phyloP scores from a whole-genome alignment of 2,113 vertebrate genomes.

The Upupa epops region DNA sequence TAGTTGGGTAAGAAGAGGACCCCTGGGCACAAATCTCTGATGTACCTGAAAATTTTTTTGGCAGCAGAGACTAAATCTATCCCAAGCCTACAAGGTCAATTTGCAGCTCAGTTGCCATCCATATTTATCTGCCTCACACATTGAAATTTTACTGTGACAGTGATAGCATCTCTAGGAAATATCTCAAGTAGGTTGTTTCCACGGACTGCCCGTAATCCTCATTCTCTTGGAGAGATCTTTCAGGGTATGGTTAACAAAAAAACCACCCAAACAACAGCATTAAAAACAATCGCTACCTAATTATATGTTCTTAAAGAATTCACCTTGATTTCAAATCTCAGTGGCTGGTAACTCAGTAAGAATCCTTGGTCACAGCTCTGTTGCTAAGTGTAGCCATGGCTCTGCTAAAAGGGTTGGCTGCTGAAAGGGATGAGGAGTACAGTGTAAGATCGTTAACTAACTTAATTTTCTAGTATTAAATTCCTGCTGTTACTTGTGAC shows the following conservation, averaged over 20 bases:
- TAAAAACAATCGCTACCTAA: neutral
- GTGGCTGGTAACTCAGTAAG: neutral
- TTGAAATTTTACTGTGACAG: slow-evolving; percentile 35
- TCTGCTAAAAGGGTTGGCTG: neutral
- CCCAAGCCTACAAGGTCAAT: slow-evolving; percentile 57
- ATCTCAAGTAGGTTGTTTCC: neutral
- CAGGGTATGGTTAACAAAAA: neutral
- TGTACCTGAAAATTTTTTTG: slow-evolving; percentile 65
- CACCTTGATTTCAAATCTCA: neutral
- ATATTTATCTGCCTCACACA: slow-evolving; percentile 53
- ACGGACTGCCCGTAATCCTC: neutral
- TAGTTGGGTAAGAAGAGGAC: slow-evolving; percentile 60
- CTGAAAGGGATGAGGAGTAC: neutral
- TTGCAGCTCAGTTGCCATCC: slow-evolving; percentile 60
- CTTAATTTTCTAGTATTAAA: neutral
- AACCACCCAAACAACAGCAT: neutral
- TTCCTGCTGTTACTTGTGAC: neutral
- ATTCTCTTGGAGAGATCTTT: neutral
- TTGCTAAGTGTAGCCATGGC: neutral
- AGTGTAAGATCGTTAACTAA: neutral
- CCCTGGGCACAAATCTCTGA: slow-evolving; percentile 60
- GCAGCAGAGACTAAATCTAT: slow-evolving; percentile 57
- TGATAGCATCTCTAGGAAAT: neutral
- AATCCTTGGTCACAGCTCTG: neutral
- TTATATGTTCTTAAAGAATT: neutral